Percentiles rank a stretch among this genome's conserved stretches.
These are phyloP conservation scores for Eufriesea mexicana DNA, from an alignment of 1,140 invertebrate genomes.

Conservation along the genomic window DNA sequence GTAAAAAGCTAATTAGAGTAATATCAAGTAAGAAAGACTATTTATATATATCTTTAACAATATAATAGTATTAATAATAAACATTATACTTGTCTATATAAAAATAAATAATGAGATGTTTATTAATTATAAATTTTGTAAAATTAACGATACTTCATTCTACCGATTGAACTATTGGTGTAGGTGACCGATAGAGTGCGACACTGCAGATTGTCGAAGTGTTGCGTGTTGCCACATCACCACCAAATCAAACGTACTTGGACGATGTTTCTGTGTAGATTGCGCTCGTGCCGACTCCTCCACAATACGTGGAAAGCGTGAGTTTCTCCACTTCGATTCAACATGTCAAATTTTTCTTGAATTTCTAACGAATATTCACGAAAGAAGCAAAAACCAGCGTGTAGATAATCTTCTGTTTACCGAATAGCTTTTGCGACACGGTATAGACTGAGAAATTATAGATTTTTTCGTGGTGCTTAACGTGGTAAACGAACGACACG, in stretches of 20 bases:
- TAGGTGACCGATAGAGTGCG: conserved; percentile 64
- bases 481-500: conserved; percentile 62
- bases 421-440: not conserved
- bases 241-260: conserved; percentile 72
- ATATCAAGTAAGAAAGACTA: not conserved
- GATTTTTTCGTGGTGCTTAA: conserved; percentile 38
- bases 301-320: conserved; percentile 67
- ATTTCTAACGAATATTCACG: conserved; percentile 49
- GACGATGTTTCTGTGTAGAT: conserved; percentile 74
- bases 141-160: conserved; percentile 16
- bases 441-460: conserved; percentile 31
- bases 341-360: conserved; percentile 71
- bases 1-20: not conserved
- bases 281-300: conserved; percentile 69
- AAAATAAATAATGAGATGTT: not conserved
- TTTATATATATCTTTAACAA: not conserved
- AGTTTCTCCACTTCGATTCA: conserved; percentile 54
- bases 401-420: conserved; percentile 17
- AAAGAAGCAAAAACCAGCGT: conserved; percentile 22
- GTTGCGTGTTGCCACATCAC: conserved; percentile 81
- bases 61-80: no score
- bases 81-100: not conserved
- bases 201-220: conserved; percentile 65
- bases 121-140: not conserved
- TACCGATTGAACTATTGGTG: conserved; percentile 6